Conservation (phyloP, 64 coral and sea anemone genomes). For the Anthopleura sola region DNA sequence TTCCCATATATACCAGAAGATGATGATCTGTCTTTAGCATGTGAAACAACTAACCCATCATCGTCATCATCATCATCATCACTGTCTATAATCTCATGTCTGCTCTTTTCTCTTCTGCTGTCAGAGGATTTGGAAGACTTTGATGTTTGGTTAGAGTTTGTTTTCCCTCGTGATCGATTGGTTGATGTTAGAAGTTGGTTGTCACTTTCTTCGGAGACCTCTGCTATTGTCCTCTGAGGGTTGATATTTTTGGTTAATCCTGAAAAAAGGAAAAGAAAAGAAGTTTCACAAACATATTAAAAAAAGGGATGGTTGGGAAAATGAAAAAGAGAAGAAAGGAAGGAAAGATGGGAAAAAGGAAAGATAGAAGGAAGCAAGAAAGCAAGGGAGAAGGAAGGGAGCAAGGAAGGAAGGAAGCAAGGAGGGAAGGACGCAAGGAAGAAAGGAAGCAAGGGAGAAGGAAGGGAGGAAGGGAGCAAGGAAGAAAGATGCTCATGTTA, state of each 20-base stretch:
- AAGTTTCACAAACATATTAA: too few species aligned
- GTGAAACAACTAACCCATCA: background rate
- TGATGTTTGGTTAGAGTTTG: background rate
- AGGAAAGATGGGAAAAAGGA: too few species aligned
- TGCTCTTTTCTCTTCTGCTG: background rate
- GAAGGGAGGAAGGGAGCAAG: too few species aligned
- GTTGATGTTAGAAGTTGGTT: background rate
- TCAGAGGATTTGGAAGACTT: background rate
- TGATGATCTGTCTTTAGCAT: background rate
- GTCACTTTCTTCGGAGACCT: constrained; percentile 11
- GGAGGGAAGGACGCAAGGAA: too few species aligned
- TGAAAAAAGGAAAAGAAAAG: background rate
- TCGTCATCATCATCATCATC: constrained; percentile 26
- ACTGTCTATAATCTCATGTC: constrained; percentile 16
- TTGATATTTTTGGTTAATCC: constrained; percentile 8
- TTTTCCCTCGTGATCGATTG: background rate
- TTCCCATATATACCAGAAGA: background rate
- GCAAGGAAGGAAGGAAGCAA: too few species aligned
- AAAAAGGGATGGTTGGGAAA: too few species aligned
- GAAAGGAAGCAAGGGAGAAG: too few species aligned
- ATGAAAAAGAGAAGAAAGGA: too few species aligned
- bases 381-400: too few species aligned
- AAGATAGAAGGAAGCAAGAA: too few species aligned
- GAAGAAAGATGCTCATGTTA: too few species aligned
- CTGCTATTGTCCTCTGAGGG: constrained; percentile 19